A percentile compares a stretch with the other conserved stretches of the same genome.
phyloP scores from a whole-genome alignment of 2,888 invertebrate species.

The Xestia ashworthii region DNA sequence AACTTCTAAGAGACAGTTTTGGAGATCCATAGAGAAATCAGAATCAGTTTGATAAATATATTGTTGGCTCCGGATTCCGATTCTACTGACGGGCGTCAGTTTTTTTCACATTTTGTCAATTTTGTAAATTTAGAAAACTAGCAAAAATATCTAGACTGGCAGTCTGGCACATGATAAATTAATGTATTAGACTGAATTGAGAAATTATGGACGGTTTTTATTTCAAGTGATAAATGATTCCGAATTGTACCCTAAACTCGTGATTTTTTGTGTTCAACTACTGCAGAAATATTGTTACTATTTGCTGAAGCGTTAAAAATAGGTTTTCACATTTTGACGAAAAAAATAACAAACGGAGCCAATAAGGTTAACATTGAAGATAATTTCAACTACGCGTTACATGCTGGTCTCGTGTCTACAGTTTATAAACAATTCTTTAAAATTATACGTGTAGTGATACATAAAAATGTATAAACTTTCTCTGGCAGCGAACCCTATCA shows the following conservation, averaged over 20 bases:
- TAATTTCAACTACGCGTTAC: constrained; percentile 46
- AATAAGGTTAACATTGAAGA: constrained; percentile 51
- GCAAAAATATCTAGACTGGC: constrained; percentile 6
- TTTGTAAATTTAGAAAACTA: background rate
- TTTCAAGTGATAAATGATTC: constrained; percentile 18
- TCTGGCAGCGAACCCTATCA: constrained; percentile 52
- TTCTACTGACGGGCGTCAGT: background rate
- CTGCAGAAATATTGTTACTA: constrained; percentile 15
- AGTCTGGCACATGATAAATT: background rate
- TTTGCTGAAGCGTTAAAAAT: constrained; percentile 1
- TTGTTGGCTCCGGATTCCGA: background rate
- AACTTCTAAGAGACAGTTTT: constrained; percentile 17
- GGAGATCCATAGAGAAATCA: background rate
- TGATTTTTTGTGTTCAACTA: background rate
- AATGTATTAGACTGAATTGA: background rate
- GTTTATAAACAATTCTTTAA: constrained; percentile 50
- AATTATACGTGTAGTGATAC: constrained; percentile 38
- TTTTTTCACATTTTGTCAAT: background rate
- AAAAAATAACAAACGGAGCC: constrained; percentile 34
- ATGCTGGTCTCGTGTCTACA: constrained; percentile 21
- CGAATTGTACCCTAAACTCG: background rate
- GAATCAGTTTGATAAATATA: background rate
- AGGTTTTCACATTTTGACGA: background rate
- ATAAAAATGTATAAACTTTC: constrained; percentile 26
- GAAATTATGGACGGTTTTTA: constrained; percentile 8